Percentiles rank a stretch among this genome's conserved stretches.
Conservation (phyloP, 2,888 invertebrate species). For the Hypena proboscidalis region DNA sequence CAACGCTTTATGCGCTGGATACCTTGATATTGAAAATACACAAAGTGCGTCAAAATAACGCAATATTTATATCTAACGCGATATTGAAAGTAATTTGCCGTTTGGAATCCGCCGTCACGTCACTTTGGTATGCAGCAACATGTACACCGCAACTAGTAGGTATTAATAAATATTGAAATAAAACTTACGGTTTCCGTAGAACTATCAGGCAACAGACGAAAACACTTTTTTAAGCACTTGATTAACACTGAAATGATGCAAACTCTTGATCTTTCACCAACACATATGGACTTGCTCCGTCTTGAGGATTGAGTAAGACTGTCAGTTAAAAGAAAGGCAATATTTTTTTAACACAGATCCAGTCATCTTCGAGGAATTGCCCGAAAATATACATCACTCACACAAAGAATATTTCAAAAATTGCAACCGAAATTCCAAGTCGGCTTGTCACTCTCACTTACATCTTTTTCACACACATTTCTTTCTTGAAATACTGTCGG, state of each 20-base stretch:
- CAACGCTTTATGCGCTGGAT: no score
- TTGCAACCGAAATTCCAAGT: slow-evolving; percentile 25
- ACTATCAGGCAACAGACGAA: no score
- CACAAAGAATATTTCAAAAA: slow-evolving; percentile 30
- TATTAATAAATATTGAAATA: neutral
- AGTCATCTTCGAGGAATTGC: slow-evolving; percentile 31
- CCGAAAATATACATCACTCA: slow-evolving; percentile 42
- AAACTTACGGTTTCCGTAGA: slow-evolving; percentile 1
- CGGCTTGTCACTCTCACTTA: slow-evolving; percentile 25
- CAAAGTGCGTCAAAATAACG: neutral
- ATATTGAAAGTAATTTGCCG: slow-evolving; percentile 17
- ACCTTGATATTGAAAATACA: neutral
- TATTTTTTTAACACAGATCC: slow-evolving; percentile 15
- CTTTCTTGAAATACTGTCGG: slow-evolving; percentile 3
- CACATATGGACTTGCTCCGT: slow-evolving; percentile 2
- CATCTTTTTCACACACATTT: slow-evolving; percentile 5
- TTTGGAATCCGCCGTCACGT: slow-evolving; percentile 6
- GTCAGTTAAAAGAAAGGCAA: slow-evolving; percentile 19
- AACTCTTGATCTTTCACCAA: no score
- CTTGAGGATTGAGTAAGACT: slow-evolving; percentile 17
- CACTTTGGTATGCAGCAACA: neutral
- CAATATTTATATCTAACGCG: neutral
- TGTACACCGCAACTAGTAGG: neutral
- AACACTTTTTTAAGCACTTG: no score
- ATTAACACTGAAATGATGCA: no score